Evolutionary conservation across 2,888 invertebrate species (phyloP), one percentile per base, ranked within the genome.

Genomic region (Cremastobaeus sp.): DNA sequence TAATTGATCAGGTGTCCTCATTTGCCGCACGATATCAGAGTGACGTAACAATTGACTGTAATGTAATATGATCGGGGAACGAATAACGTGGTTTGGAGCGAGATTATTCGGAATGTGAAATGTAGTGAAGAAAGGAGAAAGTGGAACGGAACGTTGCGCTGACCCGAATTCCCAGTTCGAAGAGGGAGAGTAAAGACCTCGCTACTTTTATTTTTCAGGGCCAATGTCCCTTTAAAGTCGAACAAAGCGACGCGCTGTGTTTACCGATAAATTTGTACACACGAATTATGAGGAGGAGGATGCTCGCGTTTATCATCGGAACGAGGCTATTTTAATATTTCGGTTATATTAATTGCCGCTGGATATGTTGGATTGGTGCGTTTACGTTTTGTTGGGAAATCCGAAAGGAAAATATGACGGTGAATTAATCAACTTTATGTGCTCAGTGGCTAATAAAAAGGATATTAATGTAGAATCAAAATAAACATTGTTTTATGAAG

Each of bases 121-220:
- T 77, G 48, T 54, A 66, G 66, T 45, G 76, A 79, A 73, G 81
- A 82, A 81, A 84, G 79, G 84, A 81, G 84, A 85, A 85, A 85
- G 84, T 83, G 79, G 82, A 81, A 83, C 83, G 78, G 48, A 59
- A 66, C 76, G 59, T 28, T 62, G 74, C 65, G 62, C 55, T 82
- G 84, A 83, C 84, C 84, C 39, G 80, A 78, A 78, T 79, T 70
- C 64, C 62, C 34, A 30, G 30, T 6, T 20, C 59, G 48, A 47
- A 73, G 74, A 75, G 70, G 62, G 74, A 75, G 70, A 65, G 70
- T 71, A 66, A 66, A 74, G 66, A 70, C 62, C 74, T 69, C 74
- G 54, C 50, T 48, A 64, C 74, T 74, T 66, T 74, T 74, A 74
- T 71, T 73, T 66, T 62, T 66, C 74, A 74, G 74, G 70, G 74